Evolutionary conservation across 2,888 invertebrate species (phyloP), one percentile per base, ranked within the genome.

Genomic region (Bellardia bayeri): DNA sequence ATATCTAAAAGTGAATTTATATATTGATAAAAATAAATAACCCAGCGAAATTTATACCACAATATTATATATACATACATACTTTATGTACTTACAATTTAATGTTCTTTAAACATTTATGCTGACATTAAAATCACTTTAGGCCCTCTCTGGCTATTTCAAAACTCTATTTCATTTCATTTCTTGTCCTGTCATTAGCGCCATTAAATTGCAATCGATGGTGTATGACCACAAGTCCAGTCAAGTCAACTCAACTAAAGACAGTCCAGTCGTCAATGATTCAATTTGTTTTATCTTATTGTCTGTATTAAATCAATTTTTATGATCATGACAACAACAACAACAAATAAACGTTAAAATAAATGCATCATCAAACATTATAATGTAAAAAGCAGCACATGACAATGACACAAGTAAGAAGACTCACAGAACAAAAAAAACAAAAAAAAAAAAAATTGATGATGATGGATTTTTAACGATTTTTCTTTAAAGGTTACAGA

Each of bases 391-490:
- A 8, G 2, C 4, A 72, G 13, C 23, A 42, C n/a, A 33, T 64
- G 45, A 16, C 63, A 33, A n/a, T n/a, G 23, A 16, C 23, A 42
- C 68, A 11, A 64, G n/a, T 63, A 68, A 7, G 8, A 63, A 63
- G 37, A 16, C 2, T 16, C 3, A 63, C 37, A 1, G 33, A 33
- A 3, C 33, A 33, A 5, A 33, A 5, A 33, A 3, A 33, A 33
- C 37, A 13, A 37, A 6, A 58, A 37, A 40, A 1, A 37, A n/a
- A 51, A 49, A 87, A 87, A 87, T 87, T 85, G 85, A 88, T 86
- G 88, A 74, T 88, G 87, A 88, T 88, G 88, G 80, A 88, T 86
- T 88, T 88, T 88, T 88, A 88, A 88, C 87, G 88, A 88, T 87
- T 87, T 51, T 54, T 30, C 33, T 86, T 82, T 79, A 61, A 69